Conservation (phyloP, 2,797 vertebrate genomes). For the Novumbra hubbsi region DNA sequence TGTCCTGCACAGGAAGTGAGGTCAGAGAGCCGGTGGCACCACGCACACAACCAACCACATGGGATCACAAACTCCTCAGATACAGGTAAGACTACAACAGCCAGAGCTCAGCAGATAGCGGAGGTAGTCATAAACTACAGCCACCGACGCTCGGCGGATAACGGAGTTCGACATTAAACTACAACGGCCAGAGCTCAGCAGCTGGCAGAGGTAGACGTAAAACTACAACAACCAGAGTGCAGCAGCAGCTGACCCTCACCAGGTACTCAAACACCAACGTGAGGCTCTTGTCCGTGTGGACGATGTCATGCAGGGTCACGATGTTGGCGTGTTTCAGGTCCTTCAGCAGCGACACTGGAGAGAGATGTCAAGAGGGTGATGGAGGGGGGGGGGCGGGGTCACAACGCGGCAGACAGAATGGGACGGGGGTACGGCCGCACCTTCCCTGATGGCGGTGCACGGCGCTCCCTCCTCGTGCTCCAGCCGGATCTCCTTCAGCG, state of each 20-base stretch:
- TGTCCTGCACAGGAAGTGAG: slow-evolving; percentile 74
- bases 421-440: slow-evolving; percentile 52
- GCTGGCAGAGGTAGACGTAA: background rate
- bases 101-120: background rate
- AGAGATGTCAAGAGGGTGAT: slow-evolving; percentile 11
- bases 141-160: background rate
- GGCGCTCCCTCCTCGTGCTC: slow-evolving; percentile 97
- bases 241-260: slow-evolving; percentile 71
- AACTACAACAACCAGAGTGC: slow-evolving; percentile 7
- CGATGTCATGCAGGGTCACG: slow-evolving; percentile 96
- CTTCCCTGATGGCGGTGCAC: slow-evolving; percentile 97
- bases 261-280: slow-evolving; percentile 98
- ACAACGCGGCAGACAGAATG: background rate
- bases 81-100: slow-evolving; percentile 4
- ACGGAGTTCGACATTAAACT: background rate
- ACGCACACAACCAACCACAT: background rate
- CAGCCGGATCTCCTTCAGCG: slow-evolving; percentile 95
- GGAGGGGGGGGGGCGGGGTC: slow-evolving; percentile 23
- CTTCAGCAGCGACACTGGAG: slow-evolving; percentile 93
- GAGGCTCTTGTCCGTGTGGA: slow-evolving; percentile 98
- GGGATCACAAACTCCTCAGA: background rate
- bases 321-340: slow-evolving; percentile 99
- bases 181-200: background rate
- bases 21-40: background rate
- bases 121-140: too few species aligned